These are phyloP conservation scores for Azorinus chamasolen DNA, from an alignment of 2,888 invertebrate genomes.

Conservation along the genomic window DNA sequence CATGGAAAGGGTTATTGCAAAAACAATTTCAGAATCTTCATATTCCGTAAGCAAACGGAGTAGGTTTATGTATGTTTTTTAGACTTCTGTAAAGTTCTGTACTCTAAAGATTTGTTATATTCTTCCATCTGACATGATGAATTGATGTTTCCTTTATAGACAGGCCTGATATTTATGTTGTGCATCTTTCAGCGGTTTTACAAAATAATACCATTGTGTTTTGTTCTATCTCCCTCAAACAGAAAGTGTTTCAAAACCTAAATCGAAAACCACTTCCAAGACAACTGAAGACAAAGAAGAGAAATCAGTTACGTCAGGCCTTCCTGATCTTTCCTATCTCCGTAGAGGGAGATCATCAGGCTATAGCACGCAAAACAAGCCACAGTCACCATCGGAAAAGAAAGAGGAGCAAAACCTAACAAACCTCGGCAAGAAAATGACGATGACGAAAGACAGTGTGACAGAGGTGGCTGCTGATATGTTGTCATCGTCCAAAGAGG, in stretches of 20 bases:
- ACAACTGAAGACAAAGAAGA: slow-evolving; percentile 7
- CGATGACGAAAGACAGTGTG: slow-evolving; percentile 69
- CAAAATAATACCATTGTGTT: too few relatives aligned
- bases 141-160: too few relatives aligned
- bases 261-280: slow-evolving; percentile 8
- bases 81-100: too few relatives aligned
- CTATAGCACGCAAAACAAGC: not conserved
- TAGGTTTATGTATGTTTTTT: too few relatives aligned
- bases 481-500: slow-evolving; percentile 76
- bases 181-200: too few relatives aligned
- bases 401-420: slow-evolving; percentile 66
- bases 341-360: slow-evolving; percentile 24
- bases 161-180: too few relatives aligned
- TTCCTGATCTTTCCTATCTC: slow-evolving; percentile 49
- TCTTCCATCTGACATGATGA: too few relatives aligned
- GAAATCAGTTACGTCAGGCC: slow-evolving; percentile 7
- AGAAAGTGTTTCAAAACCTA: slow-evolving; percentile 50
- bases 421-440: slow-evolving; percentile 74
- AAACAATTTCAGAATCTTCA: too few relatives aligned
- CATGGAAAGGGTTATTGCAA: too few relatives aligned
- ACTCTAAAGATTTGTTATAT: too few relatives aligned
- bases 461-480: slow-evolving; percentile 75
- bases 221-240: slow-evolving; percentile 7
- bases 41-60: too few relatives aligned
- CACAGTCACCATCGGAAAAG: slow-evolving; percentile 13